Base-by-base conservation (phyloP, 2,888 invertebrate species). In the Pogonocherus hispidulus region DNA sequence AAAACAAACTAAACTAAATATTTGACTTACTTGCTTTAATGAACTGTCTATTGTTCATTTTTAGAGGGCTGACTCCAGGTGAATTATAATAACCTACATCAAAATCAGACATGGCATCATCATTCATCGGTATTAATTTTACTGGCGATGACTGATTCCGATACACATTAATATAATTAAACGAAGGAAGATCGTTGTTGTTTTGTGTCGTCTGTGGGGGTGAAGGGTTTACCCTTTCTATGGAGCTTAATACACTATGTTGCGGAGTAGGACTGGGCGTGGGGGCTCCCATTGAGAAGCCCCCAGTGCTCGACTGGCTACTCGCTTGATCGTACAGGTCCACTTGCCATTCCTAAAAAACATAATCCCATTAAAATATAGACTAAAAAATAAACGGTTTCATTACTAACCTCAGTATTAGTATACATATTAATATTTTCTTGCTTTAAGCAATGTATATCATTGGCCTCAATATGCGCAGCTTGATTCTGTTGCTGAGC, bases 301-400 rank as follows among this genome's bases (percentile, higher is more conserved):
- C 84, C 20, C 84, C 83, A 19, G 78, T 81, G 73, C 86, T 86
- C 11, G 85, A 86, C 63, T 86, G 86, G 70, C 69, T 89, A 83
- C 82, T 89, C 82, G 80, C 87, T 84, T 68, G 87, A 78, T 83
- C 85, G 75, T 87, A 86, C 71, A 84, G 80, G 63, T 86, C 86
- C 4, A 81, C 76, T 2, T 79, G 74, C 83, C 85, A 87, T 32
- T 86, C 86, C 85, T 86, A 74, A 55, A n/a, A n/a, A 76, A 79
- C 41, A 66, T 71, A 67, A 41, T 5, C 14, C 14, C 5, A 14
- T n/a, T 14, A 8, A 51, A 65, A 63, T 57, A 18, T 63, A 37
- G 5, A 37, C 16, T 56, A n/a, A 56, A 5, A 51, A 19, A 51
- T 16, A 16, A 51, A 3, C 1, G 6, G 22, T 11, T n/a, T n/a